Evolutionary conservation across 2,113 vertebrate species (phyloP).

Genomic region (Erpornis zantholeuca): DNA sequence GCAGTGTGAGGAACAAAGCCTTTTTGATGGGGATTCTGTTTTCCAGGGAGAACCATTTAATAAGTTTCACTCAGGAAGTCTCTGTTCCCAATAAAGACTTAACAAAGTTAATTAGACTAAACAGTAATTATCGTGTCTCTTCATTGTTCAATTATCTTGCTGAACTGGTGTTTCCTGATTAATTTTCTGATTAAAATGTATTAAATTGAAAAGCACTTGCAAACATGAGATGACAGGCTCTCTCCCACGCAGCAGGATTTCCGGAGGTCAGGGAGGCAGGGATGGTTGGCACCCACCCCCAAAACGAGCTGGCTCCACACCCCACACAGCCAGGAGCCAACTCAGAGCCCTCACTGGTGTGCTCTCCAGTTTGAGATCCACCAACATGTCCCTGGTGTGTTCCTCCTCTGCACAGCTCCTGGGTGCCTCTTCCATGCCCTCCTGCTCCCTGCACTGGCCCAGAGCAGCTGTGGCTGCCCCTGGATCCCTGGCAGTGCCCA

Average conservation of each 20-base stretch:
- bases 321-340: background rate
- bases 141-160: slow-evolving; percentile 83
- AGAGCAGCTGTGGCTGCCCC: background rate
- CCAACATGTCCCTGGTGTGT: accelerated
- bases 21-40: slow-evolving; percentile 58
- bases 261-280: background rate
- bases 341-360: background rate
- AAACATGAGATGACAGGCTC: slow-evolving; percentile 52
- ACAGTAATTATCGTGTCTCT: slow-evolving; percentile 79
- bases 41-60: slow-evolving; percentile 67
- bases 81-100: slow-evolving; percentile 81
- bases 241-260: background rate
- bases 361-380: background rate
- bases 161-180: slow-evolving; percentile 81
- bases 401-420: background rate
- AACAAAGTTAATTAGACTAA: slow-evolving; percentile 83
- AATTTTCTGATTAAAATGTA: slow-evolving; percentile 83
- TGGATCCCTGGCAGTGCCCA: background rate
- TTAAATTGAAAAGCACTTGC: slow-evolving; percentile 66
- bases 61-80: slow-evolving; percentile 78
- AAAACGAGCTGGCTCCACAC: too few species aligned
- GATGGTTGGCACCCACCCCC: background rate
- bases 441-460: background rate
- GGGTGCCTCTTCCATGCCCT: background rate
- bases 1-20: background rate